A percentile compares a stretch with the other conserved stretches of the same genome.
Conservation (phyloP, 2,888 invertebrate species). For the Kryphioiulus occultus region DNA sequence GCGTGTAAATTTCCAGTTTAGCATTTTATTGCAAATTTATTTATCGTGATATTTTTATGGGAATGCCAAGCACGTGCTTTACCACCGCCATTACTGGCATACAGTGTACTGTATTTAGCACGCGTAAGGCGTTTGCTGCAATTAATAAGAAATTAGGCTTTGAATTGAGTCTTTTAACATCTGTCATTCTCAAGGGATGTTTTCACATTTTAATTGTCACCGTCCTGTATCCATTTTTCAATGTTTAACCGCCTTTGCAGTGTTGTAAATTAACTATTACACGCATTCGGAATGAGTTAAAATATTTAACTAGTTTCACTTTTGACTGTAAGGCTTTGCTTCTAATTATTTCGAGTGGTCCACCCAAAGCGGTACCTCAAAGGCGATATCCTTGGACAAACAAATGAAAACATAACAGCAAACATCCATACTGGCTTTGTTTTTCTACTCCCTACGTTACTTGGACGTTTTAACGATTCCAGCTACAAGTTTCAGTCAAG, state of each 20-base stretch:
- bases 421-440: background rate
- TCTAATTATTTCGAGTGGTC: background rate
- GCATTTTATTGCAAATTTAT: conserved; percentile 15
- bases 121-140: background rate
- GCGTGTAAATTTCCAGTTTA: conserved; percentile 39
- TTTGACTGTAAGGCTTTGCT: background rate
- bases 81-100: background rate
- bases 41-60: conserved; percentile 4
- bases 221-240: background rate
- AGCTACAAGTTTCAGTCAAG: background rate
- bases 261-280: background rate
- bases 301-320: background rate
- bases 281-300: background rate
- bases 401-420: background rate
- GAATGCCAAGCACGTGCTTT: background rate
- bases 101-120: background rate
- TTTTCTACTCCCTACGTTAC: background rate
- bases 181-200: background rate
- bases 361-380: background rate
- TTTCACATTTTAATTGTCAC: background rate
- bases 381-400: conserved; percentile 5
- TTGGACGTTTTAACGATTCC: background rate
- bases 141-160: conserved; percentile 30
- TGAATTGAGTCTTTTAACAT: background rate
- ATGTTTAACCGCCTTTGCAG: background rate